A percentile compares a stretch with the other conserved stretches of the same genome.
These are phyloP conservation scores for Apistogramma diplotaenia DNA, from an alignment of 2,113 vertebrate genomes.

Conservation along the genomic window DNA sequence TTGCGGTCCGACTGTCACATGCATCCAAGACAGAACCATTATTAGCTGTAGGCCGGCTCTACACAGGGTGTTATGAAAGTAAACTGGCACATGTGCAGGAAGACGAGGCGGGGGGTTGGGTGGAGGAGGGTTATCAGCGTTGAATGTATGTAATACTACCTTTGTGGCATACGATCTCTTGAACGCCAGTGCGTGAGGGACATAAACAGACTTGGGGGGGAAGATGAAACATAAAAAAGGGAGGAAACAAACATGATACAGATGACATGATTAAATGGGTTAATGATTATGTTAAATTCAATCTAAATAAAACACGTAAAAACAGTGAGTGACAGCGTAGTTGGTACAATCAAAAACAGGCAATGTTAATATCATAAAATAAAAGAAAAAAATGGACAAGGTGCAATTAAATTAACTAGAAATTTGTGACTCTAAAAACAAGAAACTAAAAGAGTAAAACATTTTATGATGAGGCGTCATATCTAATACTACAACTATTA, in stretches of 20 bases:
- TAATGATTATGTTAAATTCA: conserved; percentile 70
- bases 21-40: conserved; percentile 57
- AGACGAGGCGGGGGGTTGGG: neutral
- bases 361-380: conserved; percentile 55
- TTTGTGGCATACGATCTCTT: conserved; percentile 94
- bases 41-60: conserved; percentile 48
- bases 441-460: neutral
- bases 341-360: conserved; percentile 49
- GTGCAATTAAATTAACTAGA: conserved; percentile 31
- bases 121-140: conserved; percentile 52
- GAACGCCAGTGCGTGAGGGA: conserved; percentile 96
- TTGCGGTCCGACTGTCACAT: conserved; percentile 39
- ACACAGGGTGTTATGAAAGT: conserved; percentile 38
- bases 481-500: neutral
- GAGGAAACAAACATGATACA: conserved; percentile 75
- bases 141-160: conserved; percentile 87
- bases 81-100: conserved; percentile 75
- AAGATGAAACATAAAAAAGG: conserved; percentile 74
- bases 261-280: conserved; percentile 85
- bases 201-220: conserved; percentile 93
- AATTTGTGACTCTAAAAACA: conserved; percentile 14
- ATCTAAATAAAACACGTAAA: conserved; percentile 8
- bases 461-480: neutral
- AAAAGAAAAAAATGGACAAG: neutral
- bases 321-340: conserved; percentile 15